Evolutionary conservation across 2,113 vertebrate species (phyloP), one percentile per base, ranked within the genome.

Genomic region (Pontoporia blainvillei): DNA sequence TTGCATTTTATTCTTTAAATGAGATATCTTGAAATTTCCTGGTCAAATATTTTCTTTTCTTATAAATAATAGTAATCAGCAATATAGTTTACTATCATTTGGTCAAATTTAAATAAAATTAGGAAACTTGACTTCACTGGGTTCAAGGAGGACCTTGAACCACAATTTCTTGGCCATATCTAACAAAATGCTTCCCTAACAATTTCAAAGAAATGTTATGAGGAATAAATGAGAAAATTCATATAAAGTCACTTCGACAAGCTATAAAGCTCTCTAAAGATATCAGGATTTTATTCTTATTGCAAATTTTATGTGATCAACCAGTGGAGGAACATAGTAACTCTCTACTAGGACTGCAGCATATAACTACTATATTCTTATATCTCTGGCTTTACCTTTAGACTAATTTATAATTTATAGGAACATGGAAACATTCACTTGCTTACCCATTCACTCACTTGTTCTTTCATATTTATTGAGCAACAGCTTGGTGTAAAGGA

Each of bases 221-320:
- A 95, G 14, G 23, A 92, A 82, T 79, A 90, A 92, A 84, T 76
- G 39, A 94, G 59, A 92, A 94, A 95, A 69, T 46, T 41, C 1
- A 79, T 49, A 12, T 41, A 59, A 95, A 75, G 10, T 87, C 8
- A 85, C 31, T 72, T 90, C 95, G 46, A 73, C 31, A 85, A 92
- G 6, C 13, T 36, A 61, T 75, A 64, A 94, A 75, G 18, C 18
- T 93, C 29, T 82, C 29, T 81, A 83, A 57, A 94, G 39, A 39
- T 82, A 82, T 9, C 6, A 73, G 18, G 15, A 41, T 61, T 44
- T 91, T 89, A 76, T 66, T 89, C 18, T 82, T 34, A 36, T 44
- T 90, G 64, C 15, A 82, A 34, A 3, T 75, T 76, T 95, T 78
- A 61, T 61, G 3, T 62, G 76, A 72, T 62, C 71, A 76, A 73